phyloP scores from a whole-genome alignment of 2,797 vertebrate genomes.

The Potorous gilbertii region DNA sequence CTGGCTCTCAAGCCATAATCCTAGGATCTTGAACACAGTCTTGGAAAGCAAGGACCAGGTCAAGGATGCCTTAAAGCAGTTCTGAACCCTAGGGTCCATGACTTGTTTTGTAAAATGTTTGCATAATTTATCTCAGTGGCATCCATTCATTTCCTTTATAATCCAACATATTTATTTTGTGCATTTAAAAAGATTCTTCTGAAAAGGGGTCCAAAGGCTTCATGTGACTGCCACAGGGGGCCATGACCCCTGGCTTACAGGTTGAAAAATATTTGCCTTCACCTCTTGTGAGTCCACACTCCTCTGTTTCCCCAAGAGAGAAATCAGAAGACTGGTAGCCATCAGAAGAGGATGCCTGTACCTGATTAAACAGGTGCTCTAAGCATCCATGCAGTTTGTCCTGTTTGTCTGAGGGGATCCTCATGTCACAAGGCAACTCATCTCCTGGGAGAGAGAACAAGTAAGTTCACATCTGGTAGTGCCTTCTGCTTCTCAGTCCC shows the following conservation, averaged over 20 bases:
- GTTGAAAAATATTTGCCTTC: neutral
- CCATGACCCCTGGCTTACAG: neutral
- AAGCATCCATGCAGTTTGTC: slow-evolving; percentile 98
- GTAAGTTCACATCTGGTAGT: neutral
- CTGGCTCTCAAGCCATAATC: neutral
- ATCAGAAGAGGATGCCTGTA: slow-evolving; percentile 59
- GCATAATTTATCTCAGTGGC: neutral
- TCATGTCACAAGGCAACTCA: slow-evolving; percentile 97
- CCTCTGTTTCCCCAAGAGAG: neutral
- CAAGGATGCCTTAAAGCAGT: neutral
- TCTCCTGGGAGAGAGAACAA: slow-evolving; percentile 88
- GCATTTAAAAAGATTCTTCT: neutral
- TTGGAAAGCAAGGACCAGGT: neutral
- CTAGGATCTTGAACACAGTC: neutral
- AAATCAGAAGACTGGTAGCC: neutral
- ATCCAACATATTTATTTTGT: neutral
- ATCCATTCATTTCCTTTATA: neutral
- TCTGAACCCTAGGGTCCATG: neutral
- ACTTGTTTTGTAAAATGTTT: neutral
- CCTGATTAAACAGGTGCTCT: slow-evolving; percentile 99
- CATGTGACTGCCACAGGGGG: neutral
- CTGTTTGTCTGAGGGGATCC: slow-evolving; percentile 97
- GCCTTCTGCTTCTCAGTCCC: neutral
- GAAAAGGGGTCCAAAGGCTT: neutral
- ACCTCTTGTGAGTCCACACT: neutral